Conservation (phyloP, 2,888 invertebrate species). For the Eustalomyia histrio region DNA sequence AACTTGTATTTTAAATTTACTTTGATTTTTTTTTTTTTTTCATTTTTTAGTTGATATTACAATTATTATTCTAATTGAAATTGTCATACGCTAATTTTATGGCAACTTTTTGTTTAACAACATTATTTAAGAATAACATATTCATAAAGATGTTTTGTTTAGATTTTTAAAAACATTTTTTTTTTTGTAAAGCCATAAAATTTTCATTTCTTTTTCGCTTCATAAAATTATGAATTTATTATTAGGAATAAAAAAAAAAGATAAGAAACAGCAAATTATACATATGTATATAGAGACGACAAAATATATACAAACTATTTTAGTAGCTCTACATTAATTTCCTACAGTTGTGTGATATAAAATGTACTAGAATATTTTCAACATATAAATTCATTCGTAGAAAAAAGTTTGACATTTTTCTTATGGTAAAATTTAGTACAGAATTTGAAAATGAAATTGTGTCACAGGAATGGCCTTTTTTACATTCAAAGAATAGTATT, state of each 20-base stretch:
- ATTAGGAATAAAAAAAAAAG: background rate
- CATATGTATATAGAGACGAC: background rate
- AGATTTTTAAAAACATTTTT: background rate
- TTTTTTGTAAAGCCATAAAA: background rate
- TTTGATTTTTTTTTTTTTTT: background rate
- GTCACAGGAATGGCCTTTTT: no score
- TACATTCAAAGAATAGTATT: no score
- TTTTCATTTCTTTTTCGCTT: background rate
- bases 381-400: background rate
- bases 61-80: constrained; percentile 29
- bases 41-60: background rate
- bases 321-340: background rate
- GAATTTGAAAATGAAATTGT: no score
- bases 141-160: background rate
- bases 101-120: background rate
- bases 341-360: background rate
- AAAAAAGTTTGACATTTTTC: background rate
- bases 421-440: no score
- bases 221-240: background rate
- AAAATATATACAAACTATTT: background rate
- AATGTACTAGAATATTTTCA: background rate
- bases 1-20: background rate
- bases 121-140: background rate
- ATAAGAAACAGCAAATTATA: no score
- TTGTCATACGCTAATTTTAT: constrained; percentile 38